phyloP scores from a whole-genome alignment of 2,113 vertebrate genomes.

The Forbesichthys papilliferus region DNA sequence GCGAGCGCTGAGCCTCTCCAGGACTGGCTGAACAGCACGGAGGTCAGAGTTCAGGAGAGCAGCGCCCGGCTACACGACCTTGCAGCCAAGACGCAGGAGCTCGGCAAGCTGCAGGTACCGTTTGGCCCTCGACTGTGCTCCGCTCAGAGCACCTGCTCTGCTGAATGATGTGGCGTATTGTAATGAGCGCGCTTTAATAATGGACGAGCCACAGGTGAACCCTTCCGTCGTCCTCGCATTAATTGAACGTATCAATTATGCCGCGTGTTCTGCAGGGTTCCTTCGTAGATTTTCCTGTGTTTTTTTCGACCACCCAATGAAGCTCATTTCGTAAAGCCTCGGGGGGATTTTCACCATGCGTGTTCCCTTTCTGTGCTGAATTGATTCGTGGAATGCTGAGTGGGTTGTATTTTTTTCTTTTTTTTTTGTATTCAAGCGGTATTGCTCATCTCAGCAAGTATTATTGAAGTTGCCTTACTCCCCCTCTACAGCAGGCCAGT shows the following conservation, averaged over 20 bases:
- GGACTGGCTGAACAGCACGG: constrained; percentile 87
- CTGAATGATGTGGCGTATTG: neutral
- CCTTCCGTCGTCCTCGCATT: neutral
- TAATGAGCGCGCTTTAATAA: neutral
- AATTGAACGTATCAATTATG: neutral
- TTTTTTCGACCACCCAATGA: constrained; percentile 6
- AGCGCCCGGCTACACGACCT: constrained; percentile 88
- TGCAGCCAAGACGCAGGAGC: constrained; percentile 88
- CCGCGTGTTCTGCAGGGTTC: neutral
- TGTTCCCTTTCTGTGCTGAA: constrained; percentile 21
- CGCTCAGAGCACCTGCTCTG: neutral
- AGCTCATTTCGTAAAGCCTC: constrained; percentile 7
- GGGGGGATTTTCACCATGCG: constrained; percentile 17
- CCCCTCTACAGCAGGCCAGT: constrained; percentile 26
- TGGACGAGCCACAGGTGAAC: neutral
- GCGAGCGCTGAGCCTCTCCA: constrained; percentile 87
- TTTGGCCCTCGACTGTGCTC: neutral
- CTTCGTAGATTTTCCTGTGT: constrained; percentile 6
- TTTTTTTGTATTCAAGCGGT: neutral
- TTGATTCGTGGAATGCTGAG: constrained; percentile 17
- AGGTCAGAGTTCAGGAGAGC: constrained; percentile 85
- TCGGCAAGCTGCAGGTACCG: constrained; percentile 91
- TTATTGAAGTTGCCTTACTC: constrained; percentile 37
- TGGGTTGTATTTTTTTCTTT: neutral
- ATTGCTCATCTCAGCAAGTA: constrained; percentile 19